These are phyloP conservation scores for Synanthedon tipuliformis DNA, from an alignment of 2,888 invertebrate genomes.

Conservation along the genomic window DNA sequence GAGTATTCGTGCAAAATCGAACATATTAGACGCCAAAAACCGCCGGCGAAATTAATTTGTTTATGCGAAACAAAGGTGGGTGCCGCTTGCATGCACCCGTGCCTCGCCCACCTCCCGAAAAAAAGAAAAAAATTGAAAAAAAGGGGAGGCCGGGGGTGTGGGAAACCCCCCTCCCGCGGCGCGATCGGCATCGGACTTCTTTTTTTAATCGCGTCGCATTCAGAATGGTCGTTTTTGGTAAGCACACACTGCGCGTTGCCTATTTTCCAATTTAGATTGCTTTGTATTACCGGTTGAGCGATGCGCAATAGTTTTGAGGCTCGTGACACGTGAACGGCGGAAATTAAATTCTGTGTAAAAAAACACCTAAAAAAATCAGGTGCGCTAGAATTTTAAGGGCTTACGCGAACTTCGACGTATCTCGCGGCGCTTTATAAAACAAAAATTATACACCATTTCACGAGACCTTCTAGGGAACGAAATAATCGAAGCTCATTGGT, in stretches of 20 bases:
- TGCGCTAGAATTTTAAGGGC: background rate
- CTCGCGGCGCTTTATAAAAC: too few relatives aligned
- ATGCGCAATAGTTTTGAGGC: slow-evolving; percentile 68
- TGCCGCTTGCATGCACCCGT: slow-evolving; percentile 65
- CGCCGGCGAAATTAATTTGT: slow-evolving; percentile 70
- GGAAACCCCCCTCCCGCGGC: slow-evolving; percentile 50
- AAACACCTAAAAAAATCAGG: background rate
- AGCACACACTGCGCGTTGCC: slow-evolving; percentile 70
- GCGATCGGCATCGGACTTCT: slow-evolving; percentile 69
- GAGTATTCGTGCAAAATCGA: slow-evolving; percentile 15
- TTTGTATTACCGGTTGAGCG: slow-evolving; percentile 69
- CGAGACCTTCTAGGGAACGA: too few relatives aligned
- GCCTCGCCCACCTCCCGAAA: slow-evolving; percentile 64
- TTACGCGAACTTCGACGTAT: background rate
- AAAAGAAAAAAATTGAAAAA: slow-evolving; percentile 52
- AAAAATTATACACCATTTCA: too few relatives aligned
- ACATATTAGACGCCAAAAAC: slow-evolving; percentile 67
- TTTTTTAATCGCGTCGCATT: slow-evolving; percentile 71
- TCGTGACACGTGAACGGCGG: slow-evolving; percentile 57
- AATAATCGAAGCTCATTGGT: too few relatives aligned
- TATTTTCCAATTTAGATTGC: slow-evolving; percentile 72
- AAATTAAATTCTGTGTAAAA: slow-evolving; percentile 41
- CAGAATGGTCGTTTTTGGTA: slow-evolving; percentile 67
- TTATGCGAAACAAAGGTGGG: slow-evolving; percentile 71
- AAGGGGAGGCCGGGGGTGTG: slow-evolving; percentile 31